phyloP scores from a whole-genome alignment of 1,140 invertebrate species.

The Drosophila tristis region DNA sequence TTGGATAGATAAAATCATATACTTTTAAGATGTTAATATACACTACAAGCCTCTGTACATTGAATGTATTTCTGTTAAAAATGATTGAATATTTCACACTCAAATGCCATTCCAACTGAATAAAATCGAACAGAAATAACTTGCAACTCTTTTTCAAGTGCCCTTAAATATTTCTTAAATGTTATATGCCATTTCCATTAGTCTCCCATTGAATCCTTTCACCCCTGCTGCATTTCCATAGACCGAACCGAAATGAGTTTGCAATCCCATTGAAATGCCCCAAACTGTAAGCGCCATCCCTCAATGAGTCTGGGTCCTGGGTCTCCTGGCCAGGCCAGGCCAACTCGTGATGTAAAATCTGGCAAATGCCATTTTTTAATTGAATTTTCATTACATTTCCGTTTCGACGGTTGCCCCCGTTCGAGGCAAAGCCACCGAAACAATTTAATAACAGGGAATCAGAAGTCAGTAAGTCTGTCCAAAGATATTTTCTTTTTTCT shows the following conservation, averaged over 20 bases:
- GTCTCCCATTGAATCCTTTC: slow-evolving; percentile 29
- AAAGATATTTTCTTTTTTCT: slow-evolving; percentile 47
- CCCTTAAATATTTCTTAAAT: slow-evolving; percentile 5
- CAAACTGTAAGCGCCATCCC: slow-evolving; percentile 30
- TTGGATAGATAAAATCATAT: too few species aligned
- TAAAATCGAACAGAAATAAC: too few species aligned
- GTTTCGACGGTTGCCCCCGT: slow-evolving; percentile 54
- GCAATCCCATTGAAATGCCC: slow-evolving; percentile 39
- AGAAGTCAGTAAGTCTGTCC: slow-evolving; percentile 53
- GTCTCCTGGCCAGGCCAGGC: slow-evolving; percentile 24
- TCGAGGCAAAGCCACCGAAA: slow-evolving; percentile 38
- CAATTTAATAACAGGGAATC: slow-evolving; percentile 67
- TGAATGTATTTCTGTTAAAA: too few species aligned
- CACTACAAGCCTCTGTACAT: too few species aligned
- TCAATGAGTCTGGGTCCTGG: slow-evolving; percentile 5
- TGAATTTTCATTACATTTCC: slow-evolving; percentile 83
- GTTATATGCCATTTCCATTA: slow-evolving; percentile 1
- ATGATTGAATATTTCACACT: too few species aligned
- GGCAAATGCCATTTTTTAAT: slow-evolving; percentile 81
- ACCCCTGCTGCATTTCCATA: slow-evolving; percentile 34
- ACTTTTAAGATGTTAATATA: too few species aligned
- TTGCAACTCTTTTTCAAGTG: background rate
- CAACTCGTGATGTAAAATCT: slow-evolving; percentile 58
- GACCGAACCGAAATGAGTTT: slow-evolving; percentile 42
- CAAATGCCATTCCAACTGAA: too few species aligned